Base-by-base conservation (phyloP, 1,140 invertebrate genomes). In the Neuroterus valhalla region DNA sequence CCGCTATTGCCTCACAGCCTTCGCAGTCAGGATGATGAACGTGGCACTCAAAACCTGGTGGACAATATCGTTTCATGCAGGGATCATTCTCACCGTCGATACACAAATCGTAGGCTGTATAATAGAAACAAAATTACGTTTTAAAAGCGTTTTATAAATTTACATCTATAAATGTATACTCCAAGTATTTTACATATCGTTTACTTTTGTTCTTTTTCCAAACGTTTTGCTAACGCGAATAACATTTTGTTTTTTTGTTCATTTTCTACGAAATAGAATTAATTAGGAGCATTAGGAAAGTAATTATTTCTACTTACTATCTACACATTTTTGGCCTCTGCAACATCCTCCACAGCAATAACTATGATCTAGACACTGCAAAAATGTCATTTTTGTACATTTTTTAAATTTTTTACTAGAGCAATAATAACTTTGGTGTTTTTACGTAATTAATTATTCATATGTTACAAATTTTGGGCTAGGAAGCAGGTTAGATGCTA, bases 301-400 rank as follows among this genome's bases (percentile, higher is more conserved):
- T 15, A 11, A 26, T 38, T 38, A 5, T 0, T 66, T 14, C 26
- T 19, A 85, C 88, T 84, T 80, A 90, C 88, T 86, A 17, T 84
- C 81, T 66, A 81, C 82, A 67, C 89, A 90, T 31, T 81, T 80
- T 68, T 78, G 82, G 12, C 83, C 77, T 69, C 84, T 85, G 68
- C 88, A 90, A 68, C 88, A 90, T 14, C 89, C 88, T 26, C 88
- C 89, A 70, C 89, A 90, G 76, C 89, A 90, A 19, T 81, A 68
- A 70, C 86, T 80, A 52, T 86, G 81, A 75, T 85, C 84, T 2
- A 66, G 68, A 73, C 88, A 89, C 89, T 90, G n/a, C 1, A 76
- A 68, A 38, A 52, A 43, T 48, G 55, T 38, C 6, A 38, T 38
- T 38, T 38, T 38, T 38, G 10, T 1, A 38, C 10, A 8, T 0